These are phyloP conservation scores for Hydroisotoma schaefferi DNA, from an alignment of 2,888 invertebrate genomes.

Conservation along the genomic window DNA sequence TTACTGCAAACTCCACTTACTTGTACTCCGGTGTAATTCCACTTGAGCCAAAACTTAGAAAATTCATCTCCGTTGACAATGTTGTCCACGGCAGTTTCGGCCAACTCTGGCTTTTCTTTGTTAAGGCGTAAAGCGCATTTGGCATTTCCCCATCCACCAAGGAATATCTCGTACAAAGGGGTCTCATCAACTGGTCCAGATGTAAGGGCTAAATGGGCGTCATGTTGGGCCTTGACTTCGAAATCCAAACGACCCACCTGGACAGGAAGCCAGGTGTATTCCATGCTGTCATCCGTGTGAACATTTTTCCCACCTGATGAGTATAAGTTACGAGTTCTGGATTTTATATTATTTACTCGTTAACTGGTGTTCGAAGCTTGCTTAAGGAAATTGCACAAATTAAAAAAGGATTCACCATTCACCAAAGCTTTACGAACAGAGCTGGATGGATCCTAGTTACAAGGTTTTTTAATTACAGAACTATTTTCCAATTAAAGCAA, in stretches of 20 bases:
- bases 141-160: constrained; percentile 51
- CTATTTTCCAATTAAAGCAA: too few relatives aligned
- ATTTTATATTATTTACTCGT: too few relatives aligned
- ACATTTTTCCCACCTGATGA: constrained; percentile 60
- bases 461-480: too few relatives aligned
- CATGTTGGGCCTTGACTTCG: constrained; percentile 72
- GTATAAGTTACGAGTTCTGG: background rate
- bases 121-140: constrained; percentile 61
- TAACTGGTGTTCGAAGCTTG: too few relatives aligned
- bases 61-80: constrained; percentile 70
- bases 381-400: too few relatives aligned
- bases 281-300: constrained; percentile 71
- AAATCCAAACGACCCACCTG: constrained; percentile 68
- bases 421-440: too few relatives aligned
- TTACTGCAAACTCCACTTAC: constrained; percentile 21
- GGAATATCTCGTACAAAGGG: constrained; percentile 79
- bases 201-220: constrained; percentile 80
- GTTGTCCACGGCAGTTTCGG: constrained; percentile 66
- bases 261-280: constrained; percentile 76
- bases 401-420: too few relatives aligned
- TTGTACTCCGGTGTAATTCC: constrained; percentile 58
- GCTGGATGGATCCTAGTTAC: too few relatives aligned
- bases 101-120: constrained; percentile 69
- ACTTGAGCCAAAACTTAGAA: constrained; percentile 80
- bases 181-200: constrained; percentile 64